These are phyloP conservation scores for Lates japonicus DNA, from an alignment of 2,797 vertebrate species.

Conservation along the genomic window DNA sequence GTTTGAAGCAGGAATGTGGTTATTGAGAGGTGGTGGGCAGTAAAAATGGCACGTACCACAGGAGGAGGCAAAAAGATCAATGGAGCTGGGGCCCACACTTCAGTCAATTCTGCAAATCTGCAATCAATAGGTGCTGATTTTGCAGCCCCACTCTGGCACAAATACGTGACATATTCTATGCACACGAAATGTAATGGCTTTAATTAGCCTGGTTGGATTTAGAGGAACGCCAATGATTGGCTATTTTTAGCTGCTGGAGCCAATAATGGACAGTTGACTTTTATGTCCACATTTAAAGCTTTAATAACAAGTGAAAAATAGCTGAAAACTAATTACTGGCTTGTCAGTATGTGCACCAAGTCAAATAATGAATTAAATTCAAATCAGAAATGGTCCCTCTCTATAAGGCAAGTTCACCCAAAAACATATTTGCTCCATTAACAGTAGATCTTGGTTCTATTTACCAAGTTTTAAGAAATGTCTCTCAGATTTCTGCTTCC, in stretches of 20 bases:
- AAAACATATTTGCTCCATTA: not conserved
- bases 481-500: conserved; percentile 1
- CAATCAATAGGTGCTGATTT: conserved; percentile 74
- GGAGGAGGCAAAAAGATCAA: conserved; percentile 53
- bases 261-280: conserved; percentile 23
- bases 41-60: conserved; percentile 18
- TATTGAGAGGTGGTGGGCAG: conserved; percentile 19
- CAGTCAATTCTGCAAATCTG: conserved; percentile 51
- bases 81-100: conserved; percentile 37
- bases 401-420: not conserved
- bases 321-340: conserved; percentile 1
- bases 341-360: not conserved
- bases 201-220: conserved; percentile 61
- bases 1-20: too few species aligned
- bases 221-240: conserved; percentile 49
- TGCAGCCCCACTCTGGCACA: conserved; percentile 44
- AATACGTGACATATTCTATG: conserved; percentile 54
- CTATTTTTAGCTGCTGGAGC: conserved; percentile 64
- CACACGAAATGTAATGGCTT: conserved; percentile 48
- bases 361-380: conserved; percentile 8
- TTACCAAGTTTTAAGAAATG: too few species aligned
- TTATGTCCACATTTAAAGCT: conserved; percentile 18
- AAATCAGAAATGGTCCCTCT: not conserved
- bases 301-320: not conserved
- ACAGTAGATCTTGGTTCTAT: not conserved